A percentile compares a stretch with the other conserved stretches of the same genome.
Conservation (phyloP, 2,113 vertebrate genomes). For the Periophthalmodon schlosseri region DNA sequence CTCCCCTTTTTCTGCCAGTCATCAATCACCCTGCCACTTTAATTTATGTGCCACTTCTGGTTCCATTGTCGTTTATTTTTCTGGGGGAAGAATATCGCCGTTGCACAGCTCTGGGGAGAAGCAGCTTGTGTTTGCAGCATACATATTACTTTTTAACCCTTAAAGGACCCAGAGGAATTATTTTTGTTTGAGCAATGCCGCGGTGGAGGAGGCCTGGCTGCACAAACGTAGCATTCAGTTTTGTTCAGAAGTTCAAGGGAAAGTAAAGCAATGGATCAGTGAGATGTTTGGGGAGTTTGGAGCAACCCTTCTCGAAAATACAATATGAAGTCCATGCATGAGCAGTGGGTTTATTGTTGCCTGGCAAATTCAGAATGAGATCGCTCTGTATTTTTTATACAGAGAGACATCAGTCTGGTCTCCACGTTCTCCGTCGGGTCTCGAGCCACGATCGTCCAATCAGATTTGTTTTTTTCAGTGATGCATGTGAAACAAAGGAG, state of each 20-base stretch:
- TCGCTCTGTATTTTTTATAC: too few species aligned
- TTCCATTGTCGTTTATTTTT: conserved; percentile 93
- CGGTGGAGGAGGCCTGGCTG: not conserved
- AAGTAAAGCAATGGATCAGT: not conserved
- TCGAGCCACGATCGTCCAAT: too few species aligned
- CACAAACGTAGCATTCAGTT: not conserved
- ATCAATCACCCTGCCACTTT: conserved; percentile 96
- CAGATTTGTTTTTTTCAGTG: too few species aligned
- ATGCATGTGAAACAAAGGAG: too few species aligned
- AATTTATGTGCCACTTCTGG: conserved; percentile 96
- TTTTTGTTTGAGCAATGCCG: conserved; percentile 35
- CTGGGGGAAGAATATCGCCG: conserved; percentile 76
- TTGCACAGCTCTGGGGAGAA: conserved; percentile 84
- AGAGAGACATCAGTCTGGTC: too few species aligned
- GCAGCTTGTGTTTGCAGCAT: conserved; percentile 36
- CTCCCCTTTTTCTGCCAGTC: conserved; percentile 80
- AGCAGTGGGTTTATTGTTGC: too few species aligned
- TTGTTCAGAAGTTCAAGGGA: not conserved
- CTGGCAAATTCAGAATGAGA: too few species aligned
- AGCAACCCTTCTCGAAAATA: too few species aligned
- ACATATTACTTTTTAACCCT: conserved; percentile 84
- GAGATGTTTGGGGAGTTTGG: not conserved
- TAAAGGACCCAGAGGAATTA: conserved; percentile 53
- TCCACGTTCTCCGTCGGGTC: too few species aligned
- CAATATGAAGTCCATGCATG: too few species aligned